Percentiles rank a stretch among this genome's conserved stretches.
Conservation (phyloP, 2,113 vertebrate species). For the Meleagris gallopavo region DNA sequence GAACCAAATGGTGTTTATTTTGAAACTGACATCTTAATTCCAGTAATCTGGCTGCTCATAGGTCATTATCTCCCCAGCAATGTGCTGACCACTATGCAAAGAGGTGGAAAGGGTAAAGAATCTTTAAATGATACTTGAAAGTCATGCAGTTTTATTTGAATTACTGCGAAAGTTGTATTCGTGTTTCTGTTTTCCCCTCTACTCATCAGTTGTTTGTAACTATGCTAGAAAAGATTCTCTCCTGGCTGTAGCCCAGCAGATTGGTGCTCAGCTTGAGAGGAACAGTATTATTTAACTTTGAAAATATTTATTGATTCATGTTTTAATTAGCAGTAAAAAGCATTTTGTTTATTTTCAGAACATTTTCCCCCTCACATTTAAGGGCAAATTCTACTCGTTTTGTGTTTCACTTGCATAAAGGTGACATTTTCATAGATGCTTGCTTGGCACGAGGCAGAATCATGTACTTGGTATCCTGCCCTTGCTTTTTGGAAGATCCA, state of each 20-base stretch:
- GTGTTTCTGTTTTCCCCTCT: constrained; percentile 74
- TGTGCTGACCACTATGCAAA: constrained; percentile 38
- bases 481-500: constrained; percentile 78
- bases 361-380: constrained; percentile 72
- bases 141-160: constrained; percentile 44
- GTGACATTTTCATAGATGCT: constrained; percentile 78
- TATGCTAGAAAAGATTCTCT: constrained; percentile 74
- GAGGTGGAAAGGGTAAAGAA: constrained; percentile 22
- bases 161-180: constrained; percentile 71
- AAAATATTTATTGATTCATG: constrained; percentile 80
- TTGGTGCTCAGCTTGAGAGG: constrained; percentile 78
- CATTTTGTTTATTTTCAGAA: constrained; percentile 80
- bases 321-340: constrained; percentile 79
- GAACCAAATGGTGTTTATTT: constrained; percentile 68
- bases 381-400: constrained; percentile 73
- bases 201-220: constrained; percentile 76
- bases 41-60: constrained; percentile 43
- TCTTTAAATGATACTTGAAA: constrained; percentile 29
- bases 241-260: constrained; percentile 74
- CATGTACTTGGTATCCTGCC: constrained; percentile 78
- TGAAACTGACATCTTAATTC: constrained; percentile 66
- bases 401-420: constrained; percentile 75
- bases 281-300: constrained; percentile 79
- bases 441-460: constrained; percentile 73
- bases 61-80: constrained; percentile 56